Conservation (phyloP, 2,888 invertebrate genomes). For the Acleris emargana region DNA sequence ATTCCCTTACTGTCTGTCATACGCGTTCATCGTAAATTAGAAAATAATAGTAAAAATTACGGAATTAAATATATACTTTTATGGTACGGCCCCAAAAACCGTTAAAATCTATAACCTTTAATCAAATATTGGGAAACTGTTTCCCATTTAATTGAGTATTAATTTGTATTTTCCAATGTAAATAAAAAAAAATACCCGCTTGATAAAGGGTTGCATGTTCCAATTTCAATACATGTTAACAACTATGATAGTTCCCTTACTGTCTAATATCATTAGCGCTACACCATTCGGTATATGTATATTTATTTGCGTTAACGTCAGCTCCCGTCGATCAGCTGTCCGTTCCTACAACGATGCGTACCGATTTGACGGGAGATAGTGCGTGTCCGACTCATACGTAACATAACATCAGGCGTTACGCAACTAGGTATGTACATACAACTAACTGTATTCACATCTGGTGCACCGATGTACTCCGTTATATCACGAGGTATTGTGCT, state of each 20-base stretch:
- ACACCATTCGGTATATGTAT: slow-evolving; percentile 1
- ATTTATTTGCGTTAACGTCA: slow-evolving; percentile 31
- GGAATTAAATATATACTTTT: too few relatives aligned
- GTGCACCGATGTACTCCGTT: slow-evolving; percentile 52
- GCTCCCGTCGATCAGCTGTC: slow-evolving; percentile 66
- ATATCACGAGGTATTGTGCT: slow-evolving; percentile 48
- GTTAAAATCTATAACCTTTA: too few relatives aligned
- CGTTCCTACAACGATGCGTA: slow-evolving; percentile 68
- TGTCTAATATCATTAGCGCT: not conserved
- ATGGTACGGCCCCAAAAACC: too few relatives aligned
- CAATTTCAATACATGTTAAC: slow-evolving; percentile 6
- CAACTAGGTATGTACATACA: slow-evolving; percentile 49
- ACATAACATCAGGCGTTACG: slow-evolving; percentile 56
- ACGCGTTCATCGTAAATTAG: too few relatives aligned
- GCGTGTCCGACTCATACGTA: slow-evolving; percentile 66
- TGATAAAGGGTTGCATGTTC: too few relatives aligned
- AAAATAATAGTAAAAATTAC: too few relatives aligned
- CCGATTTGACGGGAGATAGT: slow-evolving; percentile 73
- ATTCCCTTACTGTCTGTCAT: slow-evolving; percentile 1
- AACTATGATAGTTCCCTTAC: slow-evolving; percentile 8
- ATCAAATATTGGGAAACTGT: too few relatives aligned
- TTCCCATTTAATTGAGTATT: too few relatives aligned
- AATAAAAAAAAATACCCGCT: too few relatives aligned
- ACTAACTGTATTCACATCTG: slow-evolving; percentile 51
- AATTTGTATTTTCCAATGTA: too few relatives aligned